Evolutionary conservation across 2,797 vertebrate genomes (phyloP), one percentile per base, ranked within the genome.

Genomic region (Enteromius unitaeniatus): DNA sequence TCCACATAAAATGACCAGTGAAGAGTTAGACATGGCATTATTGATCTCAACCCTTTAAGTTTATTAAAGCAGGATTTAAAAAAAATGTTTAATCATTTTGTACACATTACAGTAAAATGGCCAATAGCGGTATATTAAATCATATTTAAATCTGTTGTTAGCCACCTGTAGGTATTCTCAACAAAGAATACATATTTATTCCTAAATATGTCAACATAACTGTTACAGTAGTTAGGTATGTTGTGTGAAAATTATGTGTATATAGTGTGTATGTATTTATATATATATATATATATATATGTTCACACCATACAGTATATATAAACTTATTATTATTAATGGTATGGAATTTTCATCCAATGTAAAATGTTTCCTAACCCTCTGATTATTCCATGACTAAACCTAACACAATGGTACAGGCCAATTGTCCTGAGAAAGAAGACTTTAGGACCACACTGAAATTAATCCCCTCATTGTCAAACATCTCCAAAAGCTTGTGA

Each of bases 381-480:
- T 82, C 65, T 70, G 74, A 68, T 37, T 81, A 87, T 90, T 93
- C 78, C 91, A 91, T 93, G 92, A 92, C 90, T 89, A 17, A 60
- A 81, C 86, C 64, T 85, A 88, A 88, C 87, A 86, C 80, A 64
- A 80, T 89, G 87, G 90, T 83, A 89, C 82, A 82, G 72, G 69
- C 84, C 81, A 26, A 80, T 10, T 17, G 85, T 89, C 69, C 78
- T 81, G 60, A 78, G 31, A 62, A 81, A 85, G 81, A 62, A 73
- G 81, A 86, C 73, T 64, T 88, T 78, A 42, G 64, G 79, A 51
- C 40, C 55, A 65, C 58, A 75, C 83, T 82, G 74, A 72, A 72
- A 79, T 68, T 91, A 93, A 93, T 92, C 90, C 87, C 87, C 75
- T 79, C 86, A 90, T 86, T 90, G 87, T 91, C 86, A 91, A 87